These are phyloP conservation scores for Enteromius mattozi DNA, from an alignment of 2,797 vertebrate species.

Conservation along the genomic window DNA sequence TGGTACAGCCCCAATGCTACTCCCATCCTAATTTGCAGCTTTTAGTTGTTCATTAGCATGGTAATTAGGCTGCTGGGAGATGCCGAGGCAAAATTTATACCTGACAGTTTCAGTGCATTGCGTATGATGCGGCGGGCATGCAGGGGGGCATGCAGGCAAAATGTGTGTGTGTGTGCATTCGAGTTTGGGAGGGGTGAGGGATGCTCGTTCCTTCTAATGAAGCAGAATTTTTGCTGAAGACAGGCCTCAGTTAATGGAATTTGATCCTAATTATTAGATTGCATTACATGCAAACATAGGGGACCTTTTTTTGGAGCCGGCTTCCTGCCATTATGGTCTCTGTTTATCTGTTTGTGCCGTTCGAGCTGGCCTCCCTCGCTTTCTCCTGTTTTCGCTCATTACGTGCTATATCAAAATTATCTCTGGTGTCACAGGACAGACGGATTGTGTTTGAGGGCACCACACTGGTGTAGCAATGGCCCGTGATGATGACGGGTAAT, in stretches of 20 bases:
- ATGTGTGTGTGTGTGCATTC: constrained; percentile 1
- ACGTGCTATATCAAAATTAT: constrained; percentile 53
- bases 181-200: constrained; percentile 38
- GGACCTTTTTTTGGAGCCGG: constrained; percentile 52
- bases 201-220: constrained; percentile 79
- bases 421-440: constrained; percentile 54
- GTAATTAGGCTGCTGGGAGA: constrained; percentile 83
- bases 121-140: constrained; percentile 74
- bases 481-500: constrained; percentile 44
- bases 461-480: constrained; percentile 45
- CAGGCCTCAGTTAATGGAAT: constrained; percentile 76
- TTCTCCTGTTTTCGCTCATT: constrained; percentile 15
- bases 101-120: constrained; percentile 75
- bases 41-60: constrained; percentile 83
- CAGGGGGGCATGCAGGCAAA: constrained; percentile 42
- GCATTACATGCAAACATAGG: constrained; percentile 63
- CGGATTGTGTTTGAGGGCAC: constrained; percentile 48
- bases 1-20: constrained; percentile 75
- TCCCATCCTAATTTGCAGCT: constrained; percentile 87
- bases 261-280: constrained; percentile 79
- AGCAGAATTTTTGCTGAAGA: constrained; percentile 79
- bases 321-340: constrained; percentile 54
- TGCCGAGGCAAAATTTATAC: constrained; percentile 79
- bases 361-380: constrained; percentile 29
- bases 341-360: constrained; percentile 52